Conservation (phyloP, 2,888 invertebrate genomes). For the Rhingia rostrata region DNA sequence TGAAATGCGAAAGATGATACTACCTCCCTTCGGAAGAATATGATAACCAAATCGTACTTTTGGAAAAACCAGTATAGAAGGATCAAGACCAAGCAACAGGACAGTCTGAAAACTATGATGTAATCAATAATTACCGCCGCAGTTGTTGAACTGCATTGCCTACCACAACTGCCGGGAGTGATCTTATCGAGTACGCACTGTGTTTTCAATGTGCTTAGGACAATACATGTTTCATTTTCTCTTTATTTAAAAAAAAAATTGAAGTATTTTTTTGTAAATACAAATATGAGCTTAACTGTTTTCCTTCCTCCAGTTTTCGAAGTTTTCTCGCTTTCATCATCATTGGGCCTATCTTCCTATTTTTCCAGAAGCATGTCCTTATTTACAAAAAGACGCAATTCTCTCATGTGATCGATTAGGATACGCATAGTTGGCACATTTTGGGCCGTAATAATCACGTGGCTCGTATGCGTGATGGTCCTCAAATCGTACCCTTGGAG, state of each 20-base stretch:
- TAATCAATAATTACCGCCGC: conserved; percentile 92
- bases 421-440: conserved; percentile 90
- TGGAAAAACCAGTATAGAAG: conserved; percentile 96
- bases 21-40: conserved; percentile 95
- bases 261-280: conserved; percentile 29
- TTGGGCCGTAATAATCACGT: conserved; percentile 98
- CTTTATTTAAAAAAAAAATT: conserved; percentile 10
- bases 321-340: not conserved
- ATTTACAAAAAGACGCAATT: conserved; percentile 95
- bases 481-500: conserved; percentile 85
- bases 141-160: conserved; percentile 99
- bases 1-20: conserved; percentile 98
- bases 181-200: conserved; percentile 96
- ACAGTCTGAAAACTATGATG: conserved; percentile 88
- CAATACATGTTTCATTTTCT: conserved; percentile 92
- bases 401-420: conserved; percentile 92
- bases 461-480: conserved; percentile 92
- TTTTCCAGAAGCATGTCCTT: conserved; percentile 82
- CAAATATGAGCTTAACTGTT: conserved; percentile 3
- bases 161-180: conserved; percentile 96
- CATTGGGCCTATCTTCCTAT: conserved; percentile 45
- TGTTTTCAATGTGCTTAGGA: conserved; percentile 98
- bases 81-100: conserved; percentile 85
- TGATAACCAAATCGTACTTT: conserved; percentile 97
- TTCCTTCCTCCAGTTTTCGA: not conserved